Evolutionary conservation across 2,888 invertebrate species (phyloP), one percentile per base, ranked within the genome.

Genomic region (Drosophila trichaetosa): DNA sequence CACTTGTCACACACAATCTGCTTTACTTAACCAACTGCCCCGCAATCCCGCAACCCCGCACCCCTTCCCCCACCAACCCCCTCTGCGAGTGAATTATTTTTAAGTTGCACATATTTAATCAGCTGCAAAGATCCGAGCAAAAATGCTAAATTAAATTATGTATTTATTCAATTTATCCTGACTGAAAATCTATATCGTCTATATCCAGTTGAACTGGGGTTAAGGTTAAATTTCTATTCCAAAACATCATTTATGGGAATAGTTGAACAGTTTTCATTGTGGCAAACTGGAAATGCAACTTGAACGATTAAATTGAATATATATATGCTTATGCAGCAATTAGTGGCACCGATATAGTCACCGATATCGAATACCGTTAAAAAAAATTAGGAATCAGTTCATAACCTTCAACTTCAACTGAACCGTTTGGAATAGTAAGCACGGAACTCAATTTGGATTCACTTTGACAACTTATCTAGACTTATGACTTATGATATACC

Each of bases 91-190:
- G 61, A 71, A 72, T 80, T 86, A 83, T 86, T 81, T 89, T 84
- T 73, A 76, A 84, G 69, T 49, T 73, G 54, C 70, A 67, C 64
- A 75, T 87, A 76, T 89, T 84, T 89, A 76, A 87, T 68, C 89
- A 84, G 82, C 87, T 89, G 84, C 60, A 31, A 52, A 38, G 24
- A 40, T 7, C 29, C 16, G 34, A 29, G 18, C 29, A 18, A 11
- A 51, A 38, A 24, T 27, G 27, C 51, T 4, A 2, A 33, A 33
- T 29, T 51, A 51, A 40, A 36, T 40, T 24, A 40, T 42, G 57
- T 60, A 66, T 66, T 65, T 18, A 21, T 18, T 13, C n/a, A 27
- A 27, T 7, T 27, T n/a, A 27, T 21, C 21, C 16, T 8, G 8
- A 2, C 4, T 16, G 5, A 31, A 33, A 52, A 31, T 27, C 8